Percentiles rank a stretch among this genome's conserved stretches.
Conservation (phyloP, 2,797 vertebrate species). For the Paedocypris micromegethes region DNA sequence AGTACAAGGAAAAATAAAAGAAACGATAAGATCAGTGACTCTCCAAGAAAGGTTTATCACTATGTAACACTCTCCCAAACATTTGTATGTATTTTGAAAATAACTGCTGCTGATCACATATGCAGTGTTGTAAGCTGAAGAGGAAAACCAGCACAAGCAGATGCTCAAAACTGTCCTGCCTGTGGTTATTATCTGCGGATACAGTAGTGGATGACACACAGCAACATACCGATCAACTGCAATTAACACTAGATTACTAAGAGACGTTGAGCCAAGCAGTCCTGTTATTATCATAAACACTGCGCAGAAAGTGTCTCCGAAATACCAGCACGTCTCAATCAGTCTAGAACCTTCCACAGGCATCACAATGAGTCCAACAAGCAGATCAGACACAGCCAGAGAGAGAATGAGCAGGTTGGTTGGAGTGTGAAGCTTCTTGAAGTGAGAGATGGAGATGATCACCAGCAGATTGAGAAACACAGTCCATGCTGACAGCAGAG, state of each 20-base stretch:
- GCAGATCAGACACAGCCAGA: slow-evolving; percentile 8
- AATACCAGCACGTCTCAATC: not conserved
- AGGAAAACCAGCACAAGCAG: not conserved
- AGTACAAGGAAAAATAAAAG: not conserved
- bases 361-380: not conserved
- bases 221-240: not conserved
- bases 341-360: not conserved
- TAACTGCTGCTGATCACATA: not conserved
- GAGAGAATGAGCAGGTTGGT: slow-evolving; percentile 25
- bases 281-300: not conserved
- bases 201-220: too few species aligned
- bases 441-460: slow-evolving; percentile 27
- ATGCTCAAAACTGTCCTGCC: not conserved
- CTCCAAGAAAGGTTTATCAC: not conserved
- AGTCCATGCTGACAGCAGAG: slow-evolving; percentile 4
- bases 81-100: not conserved
- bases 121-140: not conserved
- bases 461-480: slow-evolving; percentile 21
- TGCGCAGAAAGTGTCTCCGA: not conserved
- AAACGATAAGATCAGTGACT: not conserved
- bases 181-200: too few species aligned
- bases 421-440: slow-evolving; percentile 16
- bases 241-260: slow-evolving; percentile 1
- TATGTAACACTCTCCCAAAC: not conserved
- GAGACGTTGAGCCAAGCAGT: not conserved